Evolutionary conservation across 1,140 invertebrate species (phyloP).

Genomic region (Drosophila tropicalis): DNA sequence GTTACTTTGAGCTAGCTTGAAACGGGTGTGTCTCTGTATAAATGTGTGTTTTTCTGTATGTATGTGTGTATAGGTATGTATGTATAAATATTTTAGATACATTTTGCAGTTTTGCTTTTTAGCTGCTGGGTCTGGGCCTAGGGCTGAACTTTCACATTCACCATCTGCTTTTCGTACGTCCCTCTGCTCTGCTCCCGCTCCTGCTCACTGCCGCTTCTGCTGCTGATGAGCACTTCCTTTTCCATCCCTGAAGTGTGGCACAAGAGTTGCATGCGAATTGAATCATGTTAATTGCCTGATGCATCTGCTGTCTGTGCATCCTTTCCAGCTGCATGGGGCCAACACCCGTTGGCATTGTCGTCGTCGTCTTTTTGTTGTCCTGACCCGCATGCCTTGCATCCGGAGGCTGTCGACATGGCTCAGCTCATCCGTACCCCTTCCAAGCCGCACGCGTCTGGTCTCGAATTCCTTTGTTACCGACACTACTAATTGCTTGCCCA

Average conservation of each 20-base stretch:
- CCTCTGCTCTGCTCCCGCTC: neutral
- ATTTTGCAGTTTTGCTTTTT: constrained; percentile 62
- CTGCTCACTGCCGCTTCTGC: neutral
- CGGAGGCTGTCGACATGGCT: constrained; percentile 18
- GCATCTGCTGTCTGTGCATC: constrained; percentile 53
- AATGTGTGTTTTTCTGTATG: constrained; percentile 41
- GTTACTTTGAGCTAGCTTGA: constrained; percentile 77
- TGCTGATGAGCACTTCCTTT: constrained; percentile 30
- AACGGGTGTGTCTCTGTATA: constrained; percentile 45
- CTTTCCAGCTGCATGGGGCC: constrained; percentile 40
- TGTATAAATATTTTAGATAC: constrained; percentile 70
- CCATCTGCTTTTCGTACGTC: constrained; percentile 18
- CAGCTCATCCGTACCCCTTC: neutral
- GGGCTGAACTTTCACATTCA: constrained; percentile 51
- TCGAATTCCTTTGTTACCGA: constrained; percentile 40
- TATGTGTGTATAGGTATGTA: constrained; percentile 15
- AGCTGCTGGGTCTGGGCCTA: constrained; percentile 61
- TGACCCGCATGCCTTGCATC: constrained; percentile 43
- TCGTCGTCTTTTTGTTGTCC: constrained; percentile 38
- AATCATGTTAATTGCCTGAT: constrained; percentile 80
- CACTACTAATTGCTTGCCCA: constrained; percentile 69
- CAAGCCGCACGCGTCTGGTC: neutral
- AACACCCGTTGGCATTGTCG: constrained; percentile 55
- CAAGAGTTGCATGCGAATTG: constrained; percentile 74
- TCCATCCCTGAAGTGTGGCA: constrained; percentile 70